Evolutionary conservation across 2,797 vertebrate species (phyloP), one percentile per base, ranked within the genome.

Genomic region (Acanthiza pusilla): DNA sequence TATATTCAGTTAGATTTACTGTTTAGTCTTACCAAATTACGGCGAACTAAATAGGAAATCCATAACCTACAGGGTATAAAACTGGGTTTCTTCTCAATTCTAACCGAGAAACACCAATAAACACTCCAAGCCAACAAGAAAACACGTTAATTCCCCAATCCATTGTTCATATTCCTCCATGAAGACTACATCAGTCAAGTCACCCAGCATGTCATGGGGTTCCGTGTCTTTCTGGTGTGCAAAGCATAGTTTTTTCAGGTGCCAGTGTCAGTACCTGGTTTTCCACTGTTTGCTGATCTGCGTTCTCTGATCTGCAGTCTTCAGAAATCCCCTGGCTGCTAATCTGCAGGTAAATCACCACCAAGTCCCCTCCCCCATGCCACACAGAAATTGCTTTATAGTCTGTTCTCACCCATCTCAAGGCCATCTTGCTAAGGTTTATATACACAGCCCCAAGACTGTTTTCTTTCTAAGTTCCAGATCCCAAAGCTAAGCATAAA

Each of bases 121-220:
- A 51, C 61, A 38, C 29, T 32, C 36, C 14, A 30, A 10, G 13
- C 21, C 48, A 63, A 50, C 8, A 88, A 45, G 43, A 60, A 88
- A 76, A 32, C 16, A 75, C 0, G 0, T 15, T 15, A 13, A 45
- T 76, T 50, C 60, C 34, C 32, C n/a, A 13, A 63, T 38, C 12
- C 13, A 22, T 38, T 10, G 6, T 17, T 40, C 12, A 12, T 30
- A 19, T 54, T 61, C 51, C 22, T 34, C 30, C 8, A 1, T 15
- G 36, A 75, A 58, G 25, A 27, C 13, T 38, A 8, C 47, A 65
- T 77, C 60, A 77, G 16, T 30, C 55, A 87, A 26, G 21, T 48
- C 48, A 38, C 42, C 15, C 58, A 63, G 34, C 11, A 23, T 11
- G 18, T 26, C 62, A 50, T 3, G 7, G 19, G 14, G 1, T 11